phyloP scores from a whole-genome alignment of 2,888 invertebrate species.

The Chalcosyrphus nemorum region DNA sequence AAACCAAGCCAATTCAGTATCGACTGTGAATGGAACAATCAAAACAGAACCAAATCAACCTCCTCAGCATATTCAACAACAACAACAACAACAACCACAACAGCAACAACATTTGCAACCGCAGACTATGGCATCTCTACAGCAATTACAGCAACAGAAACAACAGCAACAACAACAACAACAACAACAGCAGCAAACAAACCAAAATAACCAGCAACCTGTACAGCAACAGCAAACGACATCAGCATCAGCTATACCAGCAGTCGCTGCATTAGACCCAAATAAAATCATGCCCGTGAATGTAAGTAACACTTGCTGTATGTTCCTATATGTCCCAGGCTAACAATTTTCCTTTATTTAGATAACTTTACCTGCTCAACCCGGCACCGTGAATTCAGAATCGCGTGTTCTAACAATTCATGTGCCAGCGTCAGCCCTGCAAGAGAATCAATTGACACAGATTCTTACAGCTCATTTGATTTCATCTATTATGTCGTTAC shows the following conservation, averaged over 20 bases:
- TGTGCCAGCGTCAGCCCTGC: conserved; percentile 92
- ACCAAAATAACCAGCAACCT: conserved; percentile 74
- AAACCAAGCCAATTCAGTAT: conserved; percentile 61
- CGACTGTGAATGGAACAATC: conserved; percentile 67
- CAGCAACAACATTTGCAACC: conserved; percentile 75
- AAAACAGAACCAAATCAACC: conserved; percentile 62
- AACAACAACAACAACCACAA: conserved; percentile 75
- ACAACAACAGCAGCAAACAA: conserved; percentile 74
- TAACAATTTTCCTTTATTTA: conserved; percentile 78
- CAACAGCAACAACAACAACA: conserved; percentile 62
- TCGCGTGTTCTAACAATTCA: conserved; percentile 92
- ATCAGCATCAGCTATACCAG: conserved; percentile 78
- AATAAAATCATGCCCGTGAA: conserved; percentile 85
- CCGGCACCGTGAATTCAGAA: conserved; percentile 87
- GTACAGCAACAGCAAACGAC: conserved; percentile 76
- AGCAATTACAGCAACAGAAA: conserved; percentile 57
- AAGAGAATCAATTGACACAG: conserved; percentile 86
- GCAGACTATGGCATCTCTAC: conserved; percentile 65
- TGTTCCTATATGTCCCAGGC: conserved; percentile 65
- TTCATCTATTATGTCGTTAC: conserved; percentile 94
- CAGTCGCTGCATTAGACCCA: conserved; percentile 83
- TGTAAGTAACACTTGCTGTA: conserved; percentile 75
- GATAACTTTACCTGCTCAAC: conserved; percentile 92
- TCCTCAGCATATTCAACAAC: conserved; percentile 69
- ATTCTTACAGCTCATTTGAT: conserved; percentile 94